Percentiles rank a stretch among this genome's conserved stretches.
Evolutionary conservation across 2,888 invertebrate genomes (phyloP).

Genomic region (Entomobrya multifasciata): DNA sequence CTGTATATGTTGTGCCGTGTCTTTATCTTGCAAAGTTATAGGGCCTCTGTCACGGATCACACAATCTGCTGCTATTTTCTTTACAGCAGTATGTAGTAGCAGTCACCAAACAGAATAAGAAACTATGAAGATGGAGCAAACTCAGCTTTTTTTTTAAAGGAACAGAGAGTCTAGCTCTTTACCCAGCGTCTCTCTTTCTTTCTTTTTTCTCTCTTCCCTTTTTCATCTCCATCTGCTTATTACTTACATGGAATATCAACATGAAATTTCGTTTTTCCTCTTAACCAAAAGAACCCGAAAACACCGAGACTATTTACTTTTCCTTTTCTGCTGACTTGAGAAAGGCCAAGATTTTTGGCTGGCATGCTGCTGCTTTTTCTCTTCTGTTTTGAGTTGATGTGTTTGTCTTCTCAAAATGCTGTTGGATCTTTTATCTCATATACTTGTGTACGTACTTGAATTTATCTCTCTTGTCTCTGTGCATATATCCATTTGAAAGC

Average conservation of each 20-base stretch:
- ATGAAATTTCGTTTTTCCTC: not conserved
- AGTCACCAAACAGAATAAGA: not conserved
- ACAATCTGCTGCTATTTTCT: not conserved
- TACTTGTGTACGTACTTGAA: not conserved
- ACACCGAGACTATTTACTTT: slow-evolving; percentile 5
- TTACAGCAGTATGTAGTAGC: not conserved
- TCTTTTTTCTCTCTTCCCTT: not conserved
- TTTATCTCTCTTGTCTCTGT: not conserved
- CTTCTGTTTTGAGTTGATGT: not conserved
- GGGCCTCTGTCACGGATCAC: too few relatives aligned
- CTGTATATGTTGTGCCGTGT: not conserved
- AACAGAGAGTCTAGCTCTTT: not conserved
- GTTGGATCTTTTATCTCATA: not conserved
- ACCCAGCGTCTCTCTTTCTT: not conserved
- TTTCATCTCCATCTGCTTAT: not conserved
- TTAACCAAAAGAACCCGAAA: slow-evolving; percentile 10
- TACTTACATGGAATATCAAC: slow-evolving; percentile 11
- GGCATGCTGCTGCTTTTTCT: not conserved
- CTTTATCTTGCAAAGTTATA: too few relatives aligned
- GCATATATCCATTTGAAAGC: not conserved
- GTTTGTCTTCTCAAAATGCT: not conserved
- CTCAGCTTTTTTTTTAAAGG: not conserved
- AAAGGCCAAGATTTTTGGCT: slow-evolving; percentile 3
- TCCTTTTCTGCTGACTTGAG: slow-evolving; percentile 4
- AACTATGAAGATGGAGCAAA: slow-evolving; percentile 8